These are phyloP conservation scores for Notodonta ziczac DNA, from an alignment of 2,888 invertebrate species.

Conservation along the genomic window DNA sequence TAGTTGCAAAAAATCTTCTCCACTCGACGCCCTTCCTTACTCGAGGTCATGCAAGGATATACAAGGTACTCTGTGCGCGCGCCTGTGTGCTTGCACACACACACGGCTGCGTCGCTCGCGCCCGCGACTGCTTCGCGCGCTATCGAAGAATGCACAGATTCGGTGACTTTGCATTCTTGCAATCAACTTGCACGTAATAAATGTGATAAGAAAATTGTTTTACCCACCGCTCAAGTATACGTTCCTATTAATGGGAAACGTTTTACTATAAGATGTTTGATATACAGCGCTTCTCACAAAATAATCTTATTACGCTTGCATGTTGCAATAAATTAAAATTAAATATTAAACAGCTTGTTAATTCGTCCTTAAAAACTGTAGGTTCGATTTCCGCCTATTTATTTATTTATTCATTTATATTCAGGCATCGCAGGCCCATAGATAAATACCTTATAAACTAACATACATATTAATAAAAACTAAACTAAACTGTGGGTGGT, in stretches of 20 bases:
- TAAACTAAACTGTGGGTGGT: no score
- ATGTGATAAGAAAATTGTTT: no score
- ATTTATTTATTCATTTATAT: no score
- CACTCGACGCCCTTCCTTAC: no score
- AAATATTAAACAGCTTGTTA: slow-evolving; percentile 7
- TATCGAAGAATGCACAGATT: neutral
- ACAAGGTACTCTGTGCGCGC: no score
- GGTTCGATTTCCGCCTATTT: slow-evolving; percentile 4
- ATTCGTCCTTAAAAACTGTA: slow-evolving; percentile 4
- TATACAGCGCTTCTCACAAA: neutral
- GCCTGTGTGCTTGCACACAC: neutral
- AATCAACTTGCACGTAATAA: neutral
- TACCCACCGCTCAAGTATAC: no score
- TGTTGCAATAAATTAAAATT: slow-evolving; percentile 1
- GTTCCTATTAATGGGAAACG: neutral
- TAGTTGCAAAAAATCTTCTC: no score
- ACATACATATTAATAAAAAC: no score
- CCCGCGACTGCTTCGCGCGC: neutral
- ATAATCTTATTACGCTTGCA: no score
- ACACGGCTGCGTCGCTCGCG: neutral
- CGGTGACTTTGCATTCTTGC: neutral
- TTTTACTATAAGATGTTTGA: neutral
- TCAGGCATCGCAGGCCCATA: no score
- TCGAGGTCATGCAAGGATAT: no score
- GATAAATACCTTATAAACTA: no score